Evolutionary conservation across 2,888 invertebrate species (phyloP).

Genomic region (Agrochola lota): DNA sequence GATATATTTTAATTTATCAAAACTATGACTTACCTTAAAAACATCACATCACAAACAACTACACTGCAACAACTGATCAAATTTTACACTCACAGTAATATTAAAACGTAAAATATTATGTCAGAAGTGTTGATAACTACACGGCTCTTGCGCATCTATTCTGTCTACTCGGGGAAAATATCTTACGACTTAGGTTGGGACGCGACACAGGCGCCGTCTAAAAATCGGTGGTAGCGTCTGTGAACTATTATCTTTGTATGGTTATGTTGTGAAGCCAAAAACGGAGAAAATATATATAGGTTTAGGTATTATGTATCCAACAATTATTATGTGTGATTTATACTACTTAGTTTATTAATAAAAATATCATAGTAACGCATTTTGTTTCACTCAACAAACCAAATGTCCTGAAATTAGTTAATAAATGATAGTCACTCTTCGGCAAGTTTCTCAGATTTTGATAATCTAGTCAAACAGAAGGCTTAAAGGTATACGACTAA

Average conservation of each 20-base stretch:
- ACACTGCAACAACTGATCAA: constrained; percentile 49
- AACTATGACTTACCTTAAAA: constrained; percentile 47
- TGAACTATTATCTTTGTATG: constrained; percentile 45
- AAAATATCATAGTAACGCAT: too few relatives aligned
- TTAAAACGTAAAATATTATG: constrained; percentile 47
- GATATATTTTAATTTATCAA: constrained; percentile 49
- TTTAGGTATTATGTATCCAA: constrained; percentile 44
- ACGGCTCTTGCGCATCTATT: constrained; percentile 49
- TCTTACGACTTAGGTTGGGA: constrained; percentile 42
- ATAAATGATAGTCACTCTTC: too few relatives aligned
- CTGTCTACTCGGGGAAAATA: constrained; percentile 47
- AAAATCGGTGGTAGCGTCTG: constrained; percentile 48
- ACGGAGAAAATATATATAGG: constrained; percentile 43
- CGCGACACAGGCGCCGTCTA: constrained; percentile 44
- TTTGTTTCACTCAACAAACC: too few relatives aligned
- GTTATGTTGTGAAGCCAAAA: constrained; percentile 43
- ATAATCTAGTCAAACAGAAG: too few relatives aligned
- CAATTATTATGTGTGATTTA: constrained; percentile 46
- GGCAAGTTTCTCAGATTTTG: too few relatives aligned
- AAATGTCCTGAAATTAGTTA: too few relatives aligned
- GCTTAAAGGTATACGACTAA: too few relatives aligned
- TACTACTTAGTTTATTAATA: constrained; percentile 28
- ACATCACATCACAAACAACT: constrained; percentile 51
- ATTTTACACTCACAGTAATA: constrained; percentile 28
- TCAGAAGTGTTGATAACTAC: constrained; percentile 49